phyloP scores from a whole-genome alignment of 2,888 invertebrate genomes.

The Morpho achilles region DNA sequence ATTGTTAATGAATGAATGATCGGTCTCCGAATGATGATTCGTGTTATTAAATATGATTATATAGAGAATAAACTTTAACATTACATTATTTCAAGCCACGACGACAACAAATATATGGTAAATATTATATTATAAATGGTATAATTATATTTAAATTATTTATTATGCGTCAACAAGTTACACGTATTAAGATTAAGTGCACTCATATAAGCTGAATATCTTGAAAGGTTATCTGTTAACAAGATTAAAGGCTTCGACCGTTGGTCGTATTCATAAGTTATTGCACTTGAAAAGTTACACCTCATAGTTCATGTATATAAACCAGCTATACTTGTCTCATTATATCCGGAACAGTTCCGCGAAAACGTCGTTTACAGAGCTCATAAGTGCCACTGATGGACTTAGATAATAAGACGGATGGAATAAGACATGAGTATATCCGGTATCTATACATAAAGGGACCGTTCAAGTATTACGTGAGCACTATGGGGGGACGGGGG shows the following conservation, averaged over 20 bases:
- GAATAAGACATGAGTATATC: too few relatives aligned
- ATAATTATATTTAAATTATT: conserved; percentile 41
- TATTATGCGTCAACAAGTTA: conserved; percentile 75
- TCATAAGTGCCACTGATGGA: too few relatives aligned
- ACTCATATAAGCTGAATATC: conserved; percentile 46
- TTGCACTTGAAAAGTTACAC: conserved; percentile 19
- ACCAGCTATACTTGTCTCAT: not conserved
- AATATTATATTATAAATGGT: conserved; percentile 32
- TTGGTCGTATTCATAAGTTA: conserved; percentile 57
- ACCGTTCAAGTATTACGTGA: too few relatives aligned
- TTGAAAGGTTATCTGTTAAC: conserved; percentile 45
- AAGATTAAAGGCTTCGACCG: conserved; percentile 57
- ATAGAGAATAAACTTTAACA: conserved; percentile 26
- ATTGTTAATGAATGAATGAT: not conserved
- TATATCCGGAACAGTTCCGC: too few relatives aligned
- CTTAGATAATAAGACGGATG: too few relatives aligned
- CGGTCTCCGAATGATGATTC: not conserved
- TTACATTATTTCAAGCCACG: conserved; percentile 49
- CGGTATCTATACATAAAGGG: too few relatives aligned
- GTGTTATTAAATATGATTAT: conserved; percentile 19
- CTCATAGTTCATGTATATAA: not conserved
- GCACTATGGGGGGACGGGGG: too few relatives aligned
- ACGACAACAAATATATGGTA: conserved; percentile 53
- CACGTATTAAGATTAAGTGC: conserved; percentile 35
- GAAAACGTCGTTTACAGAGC: too few relatives aligned